Conservation (phyloP, 2,888 invertebrate species). For the Cryptocephalus moraei region DNA sequence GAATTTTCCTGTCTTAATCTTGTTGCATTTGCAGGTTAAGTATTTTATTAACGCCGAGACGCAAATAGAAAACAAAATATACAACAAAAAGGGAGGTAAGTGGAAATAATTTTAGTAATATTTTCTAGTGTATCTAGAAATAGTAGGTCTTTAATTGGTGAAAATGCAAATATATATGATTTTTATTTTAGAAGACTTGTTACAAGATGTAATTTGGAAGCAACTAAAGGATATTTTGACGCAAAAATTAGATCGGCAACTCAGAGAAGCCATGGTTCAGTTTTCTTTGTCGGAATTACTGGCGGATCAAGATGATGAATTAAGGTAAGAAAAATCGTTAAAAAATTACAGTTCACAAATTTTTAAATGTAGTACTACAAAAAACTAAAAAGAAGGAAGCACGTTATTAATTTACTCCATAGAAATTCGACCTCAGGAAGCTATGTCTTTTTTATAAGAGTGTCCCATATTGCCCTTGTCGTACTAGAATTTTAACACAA, state of each 20-base stretch:
- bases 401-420: too few relatives aligned
- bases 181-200: slow-evolving; percentile 9
- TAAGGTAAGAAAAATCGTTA: slow-evolving; percentile 23
- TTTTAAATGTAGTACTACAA: too few relatives aligned
- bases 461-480: too few relatives aligned
- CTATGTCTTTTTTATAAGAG: too few relatives aligned
- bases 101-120: too few relatives aligned
- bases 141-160: too few relatives aligned
- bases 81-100: slow-evolving; percentile 24
- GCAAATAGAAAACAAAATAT: slow-evolving; percentile 26
- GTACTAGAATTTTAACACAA: too few relatives aligned
- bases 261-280: slow-evolving; percentile 31
- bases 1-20: neutral
- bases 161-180: too few relatives aligned
- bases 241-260: slow-evolving; percentile 24
- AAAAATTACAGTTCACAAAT: too few relatives aligned
- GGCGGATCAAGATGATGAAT: slow-evolving; percentile 25
- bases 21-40: slow-evolving; percentile 22
- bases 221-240: slow-evolving; percentile 27
- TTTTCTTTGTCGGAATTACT: slow-evolving; percentile 32
- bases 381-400: too few relatives aligned
- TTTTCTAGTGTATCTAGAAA: too few relatives aligned
- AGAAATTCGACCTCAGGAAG: too few relatives aligned
- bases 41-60: slow-evolving; percentile 23
- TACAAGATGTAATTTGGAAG: slow-evolving; percentile 27